Evolutionary conservation across 2,113 vertebrate species (phyloP).

Genomic region (Eidolon helvum): DNA sequence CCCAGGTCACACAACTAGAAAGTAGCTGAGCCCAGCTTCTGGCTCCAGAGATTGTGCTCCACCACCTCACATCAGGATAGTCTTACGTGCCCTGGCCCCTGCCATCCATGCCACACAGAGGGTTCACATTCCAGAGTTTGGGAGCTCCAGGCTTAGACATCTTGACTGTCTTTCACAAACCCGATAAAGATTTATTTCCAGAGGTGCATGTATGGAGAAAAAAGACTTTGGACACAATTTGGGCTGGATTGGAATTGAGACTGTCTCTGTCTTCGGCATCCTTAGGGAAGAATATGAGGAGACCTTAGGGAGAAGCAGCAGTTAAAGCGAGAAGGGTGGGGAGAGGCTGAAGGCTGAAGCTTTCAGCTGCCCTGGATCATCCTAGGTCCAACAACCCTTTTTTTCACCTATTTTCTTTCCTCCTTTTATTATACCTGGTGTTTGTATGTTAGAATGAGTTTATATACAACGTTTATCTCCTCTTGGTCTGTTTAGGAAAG

Average conservation of each 20-base stretch:
- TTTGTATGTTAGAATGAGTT: background rate
- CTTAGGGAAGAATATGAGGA: background rate
- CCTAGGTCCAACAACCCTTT: background rate
- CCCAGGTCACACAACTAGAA: background rate
- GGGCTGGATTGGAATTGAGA: background rate
- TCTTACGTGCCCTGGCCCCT: background rate
- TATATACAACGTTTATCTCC: background rate
- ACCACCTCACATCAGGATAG: background rate
- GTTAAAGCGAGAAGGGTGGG: background rate
- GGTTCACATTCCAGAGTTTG: background rate
- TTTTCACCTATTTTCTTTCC: background rate
- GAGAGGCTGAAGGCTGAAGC: no score
- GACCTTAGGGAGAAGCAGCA: background rate
- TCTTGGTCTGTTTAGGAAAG: background rate
- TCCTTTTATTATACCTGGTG: background rate
- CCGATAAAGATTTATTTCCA: background rate
- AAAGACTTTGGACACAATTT: background rate
- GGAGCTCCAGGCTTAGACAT: background rate
- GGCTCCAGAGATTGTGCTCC: background rate
- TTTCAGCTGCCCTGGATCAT: background rate
- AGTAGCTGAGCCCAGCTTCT: background rate
- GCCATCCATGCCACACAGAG: background rate
- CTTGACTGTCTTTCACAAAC: background rate
- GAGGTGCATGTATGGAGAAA: background rate
- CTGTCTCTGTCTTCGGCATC: background rate